Evolutionary conservation across 2,797 vertebrate species (phyloP).

Genomic region (Pipistrellus pygmaeus): DNA sequence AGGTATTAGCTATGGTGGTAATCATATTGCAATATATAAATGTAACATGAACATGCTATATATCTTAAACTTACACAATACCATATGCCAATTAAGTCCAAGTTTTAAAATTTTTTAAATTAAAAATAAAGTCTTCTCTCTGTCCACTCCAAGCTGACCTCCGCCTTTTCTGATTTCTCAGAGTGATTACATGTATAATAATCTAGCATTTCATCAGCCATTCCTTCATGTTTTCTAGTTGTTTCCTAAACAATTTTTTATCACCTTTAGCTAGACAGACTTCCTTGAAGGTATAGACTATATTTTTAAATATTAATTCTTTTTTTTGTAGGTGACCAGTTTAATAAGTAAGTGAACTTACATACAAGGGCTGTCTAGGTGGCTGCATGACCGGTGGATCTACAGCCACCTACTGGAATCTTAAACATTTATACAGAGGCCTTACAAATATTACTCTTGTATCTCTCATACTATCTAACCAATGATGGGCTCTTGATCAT

Average conservation of each 20-base stretch:
- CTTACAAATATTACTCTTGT: slow-evolving; percentile 3
- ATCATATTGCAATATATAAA: not conserved
- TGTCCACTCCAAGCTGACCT: not conserved
- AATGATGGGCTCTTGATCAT: not conserved
- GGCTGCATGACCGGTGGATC: not conserved
- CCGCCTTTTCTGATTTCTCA: slow-evolving; percentile 42
- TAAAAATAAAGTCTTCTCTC: not conserved
- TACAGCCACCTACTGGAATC: not conserved
- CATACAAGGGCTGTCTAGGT: not conserved
- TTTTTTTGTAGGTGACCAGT: not conserved
- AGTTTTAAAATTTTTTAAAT: not conserved
- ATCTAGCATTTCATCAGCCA: slow-evolving; percentile 31
- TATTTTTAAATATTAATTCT: slow-evolving; percentile 41
- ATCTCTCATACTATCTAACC: not conserved
- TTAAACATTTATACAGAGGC: not conserved
- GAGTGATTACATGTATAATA: not conserved
- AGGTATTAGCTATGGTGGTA: not conserved
- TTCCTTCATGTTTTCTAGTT: slow-evolving; percentile 42
- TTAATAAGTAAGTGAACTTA: not conserved
- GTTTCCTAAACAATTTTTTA: slow-evolving; percentile 31
- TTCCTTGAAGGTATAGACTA: slow-evolving; percentile 8
- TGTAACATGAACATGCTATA: not conserved
- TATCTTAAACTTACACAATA: not conserved
- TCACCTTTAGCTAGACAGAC: not conserved
- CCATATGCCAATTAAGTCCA: not conserved